Conservation (phyloP, 2,113 vertebrate species). For the Caloenas nicobarica region DNA sequence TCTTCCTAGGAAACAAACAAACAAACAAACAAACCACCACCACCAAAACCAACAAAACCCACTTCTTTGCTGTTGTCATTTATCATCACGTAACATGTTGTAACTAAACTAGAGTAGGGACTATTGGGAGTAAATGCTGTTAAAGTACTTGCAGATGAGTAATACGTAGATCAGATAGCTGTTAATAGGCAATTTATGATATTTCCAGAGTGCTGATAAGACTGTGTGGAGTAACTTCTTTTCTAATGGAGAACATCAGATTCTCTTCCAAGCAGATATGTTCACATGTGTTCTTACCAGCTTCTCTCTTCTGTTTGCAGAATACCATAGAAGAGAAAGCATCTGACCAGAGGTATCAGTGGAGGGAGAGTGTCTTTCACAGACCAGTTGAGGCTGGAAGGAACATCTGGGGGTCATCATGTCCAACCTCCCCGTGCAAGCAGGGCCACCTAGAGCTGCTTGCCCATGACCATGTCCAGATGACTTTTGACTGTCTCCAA, state of each 20-base stretch:
- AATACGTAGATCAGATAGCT: background rate
- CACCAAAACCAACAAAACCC: too few species aligned
- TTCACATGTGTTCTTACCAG: background rate
- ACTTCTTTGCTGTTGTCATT: background rate
- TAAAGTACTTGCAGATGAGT: background rate
- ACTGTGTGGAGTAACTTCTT: background rate
- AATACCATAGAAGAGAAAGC: background rate
- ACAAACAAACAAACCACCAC: too few species aligned
- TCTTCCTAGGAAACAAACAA: background rate
- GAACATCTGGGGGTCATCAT: background rate
- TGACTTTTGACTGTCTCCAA: background rate
- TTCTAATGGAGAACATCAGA: background rate
- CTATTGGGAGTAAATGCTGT: background rate
- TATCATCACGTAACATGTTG: background rate
- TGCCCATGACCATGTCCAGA: background rate
- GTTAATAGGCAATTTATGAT: background rate
- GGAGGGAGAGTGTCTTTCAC: background rate
- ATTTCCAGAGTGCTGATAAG: background rate
- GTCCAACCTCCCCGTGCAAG: background rate
- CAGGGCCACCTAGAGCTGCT: background rate
- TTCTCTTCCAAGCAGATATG: background rate
- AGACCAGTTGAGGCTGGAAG: background rate
- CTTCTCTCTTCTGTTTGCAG: background rate
- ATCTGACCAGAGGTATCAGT: background rate
- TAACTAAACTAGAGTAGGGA: background rate